Conservation (phyloP, 2,797 vertebrate species). For the Rhinella marina region DNA sequence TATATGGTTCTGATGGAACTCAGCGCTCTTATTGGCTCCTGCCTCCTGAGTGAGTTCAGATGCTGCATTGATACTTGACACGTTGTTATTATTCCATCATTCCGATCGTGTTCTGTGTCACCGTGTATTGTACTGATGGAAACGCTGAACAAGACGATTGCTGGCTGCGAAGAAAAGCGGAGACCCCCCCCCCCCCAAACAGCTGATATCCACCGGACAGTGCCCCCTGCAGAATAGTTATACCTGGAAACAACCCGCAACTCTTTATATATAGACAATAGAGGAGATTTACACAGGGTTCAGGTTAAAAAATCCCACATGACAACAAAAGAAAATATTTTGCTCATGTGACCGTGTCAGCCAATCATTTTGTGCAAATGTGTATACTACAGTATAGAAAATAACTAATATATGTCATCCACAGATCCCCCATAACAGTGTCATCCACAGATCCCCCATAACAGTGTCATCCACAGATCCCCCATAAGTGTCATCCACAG, state of each 20-base stretch:
- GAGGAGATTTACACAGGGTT: no score
- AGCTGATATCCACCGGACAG: background rate
- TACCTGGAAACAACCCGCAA: background rate
- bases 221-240: background rate
- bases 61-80: background rate
- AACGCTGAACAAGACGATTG: background rate
- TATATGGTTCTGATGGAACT: slow-evolving; percentile 15
- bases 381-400: no score
- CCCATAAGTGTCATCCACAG: background rate
- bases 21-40: slow-evolving; percentile 13
- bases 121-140: slow-evolving; percentile 20
- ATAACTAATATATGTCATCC: background rate
- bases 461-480: background rate
- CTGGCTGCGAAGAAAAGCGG: background rate
- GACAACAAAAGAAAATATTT: no score
- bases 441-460: background rate
- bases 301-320: no score
- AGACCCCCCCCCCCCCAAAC: background rate
- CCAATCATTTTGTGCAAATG: no score
- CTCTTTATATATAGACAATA: background rate
- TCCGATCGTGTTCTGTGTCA: slow-evolving; percentile 34
- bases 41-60: slow-evolving; percentile 6
- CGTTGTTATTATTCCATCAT: slow-evolving; percentile 51
- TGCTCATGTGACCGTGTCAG: no score
- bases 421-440: background rate